These are phyloP conservation scores for Nephrotoma guestfalica DNA, from an alignment of 2,888 invertebrate genomes.

Conservation along the genomic window DNA sequence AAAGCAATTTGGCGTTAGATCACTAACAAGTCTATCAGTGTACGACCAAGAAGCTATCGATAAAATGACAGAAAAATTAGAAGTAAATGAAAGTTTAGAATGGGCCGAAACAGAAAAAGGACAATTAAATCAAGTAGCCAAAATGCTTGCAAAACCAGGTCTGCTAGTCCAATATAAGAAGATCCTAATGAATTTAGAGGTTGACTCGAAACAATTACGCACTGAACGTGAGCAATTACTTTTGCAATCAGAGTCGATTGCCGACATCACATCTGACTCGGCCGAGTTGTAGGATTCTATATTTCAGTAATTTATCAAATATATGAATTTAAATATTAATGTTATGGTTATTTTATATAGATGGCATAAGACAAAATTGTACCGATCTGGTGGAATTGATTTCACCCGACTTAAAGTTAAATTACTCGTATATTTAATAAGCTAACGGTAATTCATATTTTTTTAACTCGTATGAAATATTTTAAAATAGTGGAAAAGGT, in stretches of 20 bases:
- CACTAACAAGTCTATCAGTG: constrained; percentile 67
- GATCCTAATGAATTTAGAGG: constrained; percentile 69
- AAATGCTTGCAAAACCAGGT: constrained; percentile 62
- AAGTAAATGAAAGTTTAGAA: constrained; percentile 64
- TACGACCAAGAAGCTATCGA: constrained; percentile 58
- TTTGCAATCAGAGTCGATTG: constrained; percentile 52
- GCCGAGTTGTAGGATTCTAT: no score
- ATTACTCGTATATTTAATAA: no score
- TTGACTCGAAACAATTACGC: constrained; percentile 71
- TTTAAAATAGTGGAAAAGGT: no score
- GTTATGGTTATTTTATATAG: no score
- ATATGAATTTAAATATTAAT: no score
- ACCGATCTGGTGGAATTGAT: no score
- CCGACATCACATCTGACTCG: no score
- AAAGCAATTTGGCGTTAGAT: constrained; percentile 70
- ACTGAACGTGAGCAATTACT: constrained; percentile 74
- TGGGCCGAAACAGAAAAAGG: constrained; percentile 63
- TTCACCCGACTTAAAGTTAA: no score
- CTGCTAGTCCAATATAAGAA: constrained; percentile 72
- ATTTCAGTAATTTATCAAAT: no score
- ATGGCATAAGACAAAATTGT: no score
- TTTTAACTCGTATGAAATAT: no score
- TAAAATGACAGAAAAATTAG: constrained; percentile 61
- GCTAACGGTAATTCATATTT: no score
- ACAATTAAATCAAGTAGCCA: constrained; percentile 56